A percentile compares a stretch with the other conserved stretches of the same genome.
Conservation (phyloP, 2,113 vertebrate species). For the Marmota flaviventris region DNA sequence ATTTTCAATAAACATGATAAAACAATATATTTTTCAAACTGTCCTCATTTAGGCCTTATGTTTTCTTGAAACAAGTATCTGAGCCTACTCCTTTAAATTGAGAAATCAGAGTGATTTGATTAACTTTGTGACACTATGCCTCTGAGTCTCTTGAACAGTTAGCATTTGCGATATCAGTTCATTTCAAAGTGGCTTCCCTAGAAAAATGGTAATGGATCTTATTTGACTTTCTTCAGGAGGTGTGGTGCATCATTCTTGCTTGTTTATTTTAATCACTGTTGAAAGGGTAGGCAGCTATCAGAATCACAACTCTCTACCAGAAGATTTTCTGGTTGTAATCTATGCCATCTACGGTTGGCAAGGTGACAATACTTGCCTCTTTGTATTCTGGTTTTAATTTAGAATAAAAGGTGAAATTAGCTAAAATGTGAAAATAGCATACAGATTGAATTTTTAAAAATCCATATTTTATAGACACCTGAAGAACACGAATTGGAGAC, state of each 20-base stretch:
- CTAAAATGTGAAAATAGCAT: slow-evolving; percentile 34
- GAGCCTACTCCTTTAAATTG: not conserved
- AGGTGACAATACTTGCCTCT: slow-evolving; percentile 18
- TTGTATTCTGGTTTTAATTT: slow-evolving; percentile 66
- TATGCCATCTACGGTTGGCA: slow-evolving; percentile 41
- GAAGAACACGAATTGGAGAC: slow-evolving; percentile 98
- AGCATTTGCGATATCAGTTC: slow-evolving; percentile 18
- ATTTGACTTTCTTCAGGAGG: not conserved
- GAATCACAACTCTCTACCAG: slow-evolving; percentile 1
- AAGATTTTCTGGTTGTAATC: slow-evolving; percentile 48
- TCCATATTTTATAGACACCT: slow-evolving; percentile 90
- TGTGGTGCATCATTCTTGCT: not conserved
- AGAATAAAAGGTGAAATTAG: slow-evolving; percentile 33
- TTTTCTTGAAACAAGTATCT: slow-evolving; percentile 53
- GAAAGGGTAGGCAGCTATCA: not conserved
- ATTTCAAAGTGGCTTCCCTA: slow-evolving; percentile 28
- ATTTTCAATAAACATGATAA: slow-evolving; percentile 66
- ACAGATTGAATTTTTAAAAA: slow-evolving; percentile 35
- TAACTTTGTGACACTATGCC: not conserved
- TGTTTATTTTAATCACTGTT: not conserved
- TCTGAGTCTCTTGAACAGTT: not conserved
- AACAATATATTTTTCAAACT: slow-evolving; percentile 71
- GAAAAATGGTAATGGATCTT: not conserved
- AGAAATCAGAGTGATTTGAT: slow-evolving; percentile 42
- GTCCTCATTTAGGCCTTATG: not conserved